Conservation (phyloP, 64 coral and sea anemone species). For the Montipora foliosa region DNA sequence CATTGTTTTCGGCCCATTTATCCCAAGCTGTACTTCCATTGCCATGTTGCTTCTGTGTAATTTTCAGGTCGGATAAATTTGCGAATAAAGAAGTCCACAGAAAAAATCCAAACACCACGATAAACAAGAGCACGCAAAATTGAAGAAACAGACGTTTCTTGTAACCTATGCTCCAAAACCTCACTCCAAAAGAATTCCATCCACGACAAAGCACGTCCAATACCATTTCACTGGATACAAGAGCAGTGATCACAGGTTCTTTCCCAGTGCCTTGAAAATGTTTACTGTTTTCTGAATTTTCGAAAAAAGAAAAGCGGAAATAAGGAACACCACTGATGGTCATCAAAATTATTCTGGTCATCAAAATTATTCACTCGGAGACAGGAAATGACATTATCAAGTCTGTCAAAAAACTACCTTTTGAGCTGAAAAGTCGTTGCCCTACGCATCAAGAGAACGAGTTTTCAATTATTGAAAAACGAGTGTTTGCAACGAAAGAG, state of each 20-base stretch:
- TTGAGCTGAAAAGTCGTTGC: no score
- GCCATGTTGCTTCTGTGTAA: background rate
- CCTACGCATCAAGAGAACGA: no score
- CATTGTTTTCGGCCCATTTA: constrained; percentile 22
- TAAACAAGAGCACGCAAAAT: background rate
- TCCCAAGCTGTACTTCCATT: constrained; percentile 47
- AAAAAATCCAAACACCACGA: background rate
- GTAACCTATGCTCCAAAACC: constrained; percentile 74
- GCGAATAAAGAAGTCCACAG: constrained; percentile 49
- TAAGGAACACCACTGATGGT: no score
- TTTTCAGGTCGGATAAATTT: constrained; percentile 31
- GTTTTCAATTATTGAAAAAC: no score
- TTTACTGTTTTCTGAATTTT: background rate
- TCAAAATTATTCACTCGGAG: no score
- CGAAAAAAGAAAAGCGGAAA: background rate
- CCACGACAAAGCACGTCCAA: background rate
- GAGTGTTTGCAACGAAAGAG: no score
- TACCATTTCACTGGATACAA: background rate
- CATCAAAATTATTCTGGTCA: no score
- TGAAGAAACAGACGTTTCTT: constrained; percentile 55
- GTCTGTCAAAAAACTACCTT: no score
- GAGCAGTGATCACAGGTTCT: no score
- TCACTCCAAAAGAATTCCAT: constrained; percentile 39
- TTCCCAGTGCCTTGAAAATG: background rate
- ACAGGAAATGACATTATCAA: no score